A percentile compares a stretch with the other conserved stretches of the same genome.
Evolutionary conservation across 2,113 vertebrate species (phyloP).

Genomic region (Ceuthmochares aereus): DNA sequence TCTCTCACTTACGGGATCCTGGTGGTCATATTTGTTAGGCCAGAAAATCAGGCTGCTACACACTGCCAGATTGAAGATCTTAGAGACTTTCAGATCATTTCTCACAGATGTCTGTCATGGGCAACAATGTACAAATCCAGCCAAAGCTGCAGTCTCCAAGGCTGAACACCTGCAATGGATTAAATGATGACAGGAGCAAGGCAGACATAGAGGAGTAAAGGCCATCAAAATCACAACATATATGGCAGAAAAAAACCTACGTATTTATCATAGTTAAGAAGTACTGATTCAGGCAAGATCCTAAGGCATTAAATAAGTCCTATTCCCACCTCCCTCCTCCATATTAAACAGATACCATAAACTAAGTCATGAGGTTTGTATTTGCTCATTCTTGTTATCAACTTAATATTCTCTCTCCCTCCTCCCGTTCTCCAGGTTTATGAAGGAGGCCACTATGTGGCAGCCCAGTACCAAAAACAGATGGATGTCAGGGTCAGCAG

Average conservation of each 20-base stretch:
- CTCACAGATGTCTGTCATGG: background rate
- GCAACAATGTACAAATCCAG: background rate
- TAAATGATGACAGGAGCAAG: background rate
- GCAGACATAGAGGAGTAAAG: accelerated
- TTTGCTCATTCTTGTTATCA: background rate
- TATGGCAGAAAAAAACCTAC: accelerated
- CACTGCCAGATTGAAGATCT: background rate
- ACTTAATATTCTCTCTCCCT: background rate
- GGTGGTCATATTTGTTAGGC: background rate
- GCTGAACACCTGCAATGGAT: background rate
- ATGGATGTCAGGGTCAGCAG: background rate
- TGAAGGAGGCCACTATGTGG: constrained; percentile 34
- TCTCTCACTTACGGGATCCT: background rate
- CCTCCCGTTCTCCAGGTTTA: background rate
- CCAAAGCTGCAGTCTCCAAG: background rate
- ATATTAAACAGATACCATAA: background rate
- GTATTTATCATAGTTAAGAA: background rate
- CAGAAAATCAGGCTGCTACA: background rate
- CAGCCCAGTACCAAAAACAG: constrained; percentile 37
- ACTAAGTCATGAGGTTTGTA: background rate
- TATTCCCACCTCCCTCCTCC: background rate
- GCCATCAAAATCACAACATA: background rate
- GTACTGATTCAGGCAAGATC: background rate
- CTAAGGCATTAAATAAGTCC: background rate
- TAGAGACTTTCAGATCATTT: background rate